A percentile compares a stretch with the other conserved stretches of the same genome.
These are phyloP conservation scores for Laupala kohalensis DNA, from an alignment of 1,140 invertebrate species.

Conservation along the genomic window DNA sequence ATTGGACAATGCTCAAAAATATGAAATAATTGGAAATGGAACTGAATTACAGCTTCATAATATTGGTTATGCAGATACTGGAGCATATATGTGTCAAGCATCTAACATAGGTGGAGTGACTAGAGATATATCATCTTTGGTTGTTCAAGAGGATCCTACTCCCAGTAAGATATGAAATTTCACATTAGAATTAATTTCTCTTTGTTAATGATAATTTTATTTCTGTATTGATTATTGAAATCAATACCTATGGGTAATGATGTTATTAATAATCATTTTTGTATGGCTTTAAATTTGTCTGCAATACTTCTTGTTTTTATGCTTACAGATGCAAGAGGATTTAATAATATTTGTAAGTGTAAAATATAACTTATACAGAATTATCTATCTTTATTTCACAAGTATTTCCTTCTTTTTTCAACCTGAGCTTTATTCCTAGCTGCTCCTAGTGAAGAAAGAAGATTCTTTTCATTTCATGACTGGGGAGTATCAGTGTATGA, in stretches of 20 bases:
- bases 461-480: slow-evolving; percentile 66
- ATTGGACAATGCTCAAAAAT: slow-evolving; percentile 38
- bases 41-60: slow-evolving; percentile 50
- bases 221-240: background rate
- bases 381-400: no score
- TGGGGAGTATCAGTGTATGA: slow-evolving; percentile 65
- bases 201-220: background rate
- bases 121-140: slow-evolving; percentile 54
- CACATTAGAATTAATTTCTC: background rate
- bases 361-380: no score
- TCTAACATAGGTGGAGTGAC: slow-evolving; percentile 53
- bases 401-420: no score
- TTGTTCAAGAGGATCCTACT: slow-evolving; percentile 53
- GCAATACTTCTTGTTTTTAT: background rate
- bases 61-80: slow-evolving; percentile 57
- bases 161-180: slow-evolving; percentile 32
- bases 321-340: background rate
- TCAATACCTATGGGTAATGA: background rate
- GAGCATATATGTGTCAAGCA: slow-evolving; percentile 65
- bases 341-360: background rate
- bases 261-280: background rate
- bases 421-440: slow-evolving; percentile 30
- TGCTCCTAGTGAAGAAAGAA: slow-evolving; percentile 44
- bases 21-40: slow-evolving; percentile 53
- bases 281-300: background rate